Conservation (phyloP, 2,797 vertebrate species). For the Acanthis flammea region DNA sequence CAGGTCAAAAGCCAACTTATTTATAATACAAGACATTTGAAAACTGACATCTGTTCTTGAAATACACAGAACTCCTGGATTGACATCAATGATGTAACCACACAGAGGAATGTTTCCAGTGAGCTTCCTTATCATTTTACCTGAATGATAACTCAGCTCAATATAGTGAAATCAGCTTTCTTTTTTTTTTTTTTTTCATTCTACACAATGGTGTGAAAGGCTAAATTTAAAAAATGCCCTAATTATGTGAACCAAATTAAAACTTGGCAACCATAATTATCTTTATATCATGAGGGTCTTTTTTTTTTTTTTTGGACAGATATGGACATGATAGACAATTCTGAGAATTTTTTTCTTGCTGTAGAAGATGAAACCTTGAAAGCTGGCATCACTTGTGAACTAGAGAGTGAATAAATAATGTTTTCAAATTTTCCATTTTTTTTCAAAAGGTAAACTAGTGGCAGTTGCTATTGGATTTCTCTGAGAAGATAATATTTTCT, state of each 20-base stretch:
- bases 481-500: background rate
- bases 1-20: conserved; percentile 64
- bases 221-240: background rate
- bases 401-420: background rate
- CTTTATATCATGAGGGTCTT: background rate
- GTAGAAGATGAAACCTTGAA: background rate
- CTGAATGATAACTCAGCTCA: conserved; percentile 12
- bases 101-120: background rate
- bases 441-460: background rate
- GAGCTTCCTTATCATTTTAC: conserved; percentile 27
- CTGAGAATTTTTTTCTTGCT: background rate
- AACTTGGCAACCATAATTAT: background rate
- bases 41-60: conserved; percentile 66
- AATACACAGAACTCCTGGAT: conserved; percentile 45
- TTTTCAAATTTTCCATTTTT: background rate
- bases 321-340: background rate
- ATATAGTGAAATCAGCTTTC: background rate
- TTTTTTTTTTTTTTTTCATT: background rate
- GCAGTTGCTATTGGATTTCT: background rate
- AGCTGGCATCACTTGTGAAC: background rate
- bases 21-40: conserved; percentile 67
- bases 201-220: background rate
- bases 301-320: background rate
- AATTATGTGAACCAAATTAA: background rate
- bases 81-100: conserved; percentile 69